Conservation (phyloP, 1,140 invertebrate genomes). For the Musca vetustissima region DNA sequence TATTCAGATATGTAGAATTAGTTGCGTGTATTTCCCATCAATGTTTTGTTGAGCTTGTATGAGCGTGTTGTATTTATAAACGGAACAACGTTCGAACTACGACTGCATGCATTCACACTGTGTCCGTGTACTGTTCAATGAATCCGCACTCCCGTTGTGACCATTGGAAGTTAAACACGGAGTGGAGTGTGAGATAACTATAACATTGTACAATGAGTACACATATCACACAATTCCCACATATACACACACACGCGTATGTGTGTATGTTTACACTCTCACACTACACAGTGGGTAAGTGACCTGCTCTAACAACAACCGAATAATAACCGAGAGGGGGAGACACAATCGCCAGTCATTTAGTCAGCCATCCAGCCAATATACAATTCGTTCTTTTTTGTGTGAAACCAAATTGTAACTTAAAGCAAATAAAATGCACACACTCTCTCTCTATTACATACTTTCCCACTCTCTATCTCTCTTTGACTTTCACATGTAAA, state of each 20-base stretch:
- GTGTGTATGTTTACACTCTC: too few relatives aligned
- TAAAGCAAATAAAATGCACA: neutral
- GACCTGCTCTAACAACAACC: conserved; percentile 16
- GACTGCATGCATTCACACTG: conserved; percentile 12
- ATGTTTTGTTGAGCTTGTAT: neutral
- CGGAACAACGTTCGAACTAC: neutral
- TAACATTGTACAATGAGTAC: too few relatives aligned
- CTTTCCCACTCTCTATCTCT: neutral
- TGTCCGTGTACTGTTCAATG: neutral
- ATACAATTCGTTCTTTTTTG: too few relatives aligned
- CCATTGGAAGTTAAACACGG: too few relatives aligned
- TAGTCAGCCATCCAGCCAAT: too few relatives aligned
- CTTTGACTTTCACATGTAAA: too few relatives aligned
- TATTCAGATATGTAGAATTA: neutral
- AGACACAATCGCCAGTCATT: too few relatives aligned
- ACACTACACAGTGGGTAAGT: conserved; percentile 4
- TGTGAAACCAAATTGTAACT: too few relatives aligned
- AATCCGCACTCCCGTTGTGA: too few relatives aligned
- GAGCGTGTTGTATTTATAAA: conserved; percentile 8
- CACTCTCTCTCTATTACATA: too few relatives aligned
- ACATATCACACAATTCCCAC: neutral
- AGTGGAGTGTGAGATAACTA: too few relatives aligned
- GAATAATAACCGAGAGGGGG: too few relatives aligned
- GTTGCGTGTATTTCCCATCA: neutral
- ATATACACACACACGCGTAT: neutral